phyloP scores from a whole-genome alignment of 2,888 invertebrate genomes.

The Hylaea fasciaria region DNA sequence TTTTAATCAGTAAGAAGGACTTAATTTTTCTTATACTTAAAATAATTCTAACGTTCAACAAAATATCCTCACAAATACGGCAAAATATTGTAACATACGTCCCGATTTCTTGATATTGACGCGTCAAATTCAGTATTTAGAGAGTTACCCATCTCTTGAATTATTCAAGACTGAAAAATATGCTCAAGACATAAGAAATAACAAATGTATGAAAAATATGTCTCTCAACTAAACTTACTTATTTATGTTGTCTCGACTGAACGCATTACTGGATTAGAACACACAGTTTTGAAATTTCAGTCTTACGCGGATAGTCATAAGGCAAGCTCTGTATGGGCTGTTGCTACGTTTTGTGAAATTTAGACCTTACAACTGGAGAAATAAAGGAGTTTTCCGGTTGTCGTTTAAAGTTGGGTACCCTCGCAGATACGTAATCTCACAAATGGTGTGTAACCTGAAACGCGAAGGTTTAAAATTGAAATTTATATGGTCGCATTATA shows the following conservation, averaged over 20 bases:
- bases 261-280: conserved; percentile 72
- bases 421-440: conserved; percentile 70
- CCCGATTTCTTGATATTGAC: no score
- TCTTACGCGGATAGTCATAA: conserved; percentile 31
- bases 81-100: no score
- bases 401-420: conserved; percentile 33
- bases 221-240: conserved; percentile 53
- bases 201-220: conserved; percentile 43
- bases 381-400: conserved; percentile 20
- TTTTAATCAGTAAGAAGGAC: no score
- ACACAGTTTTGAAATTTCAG: conserved; percentile 34
- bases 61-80: no score
- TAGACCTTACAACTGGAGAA: conserved; percentile 17
- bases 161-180: conserved; percentile 18
- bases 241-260: conserved; percentile 64
- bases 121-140: background rate
- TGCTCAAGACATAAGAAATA: conserved; percentile 25
- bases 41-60: no score
- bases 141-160: background rate
- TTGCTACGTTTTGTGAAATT: background rate
- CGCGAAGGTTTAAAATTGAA: conserved; percentile 82
- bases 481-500: conserved; percentile 83
- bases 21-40: no score
- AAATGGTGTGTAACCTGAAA: conserved; percentile 81
- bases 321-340: conserved; percentile 24